A percentile compares a stretch with the other conserved stretches of the same genome.
Conservation (phyloP, 2,888 invertebrate species). For the Caenorhabditis sp. region DNA sequence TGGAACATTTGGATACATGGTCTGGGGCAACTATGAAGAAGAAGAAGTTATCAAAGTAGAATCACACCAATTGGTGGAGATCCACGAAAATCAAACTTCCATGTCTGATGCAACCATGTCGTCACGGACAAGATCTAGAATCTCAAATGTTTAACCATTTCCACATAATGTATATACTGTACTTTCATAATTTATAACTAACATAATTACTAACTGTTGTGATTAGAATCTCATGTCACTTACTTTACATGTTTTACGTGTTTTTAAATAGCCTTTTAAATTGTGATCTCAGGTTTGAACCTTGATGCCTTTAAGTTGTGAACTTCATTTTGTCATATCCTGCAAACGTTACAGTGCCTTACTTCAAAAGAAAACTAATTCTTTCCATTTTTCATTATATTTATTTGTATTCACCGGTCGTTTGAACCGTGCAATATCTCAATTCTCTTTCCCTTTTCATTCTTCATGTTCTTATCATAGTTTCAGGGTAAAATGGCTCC, state of each 20-base stretch:
- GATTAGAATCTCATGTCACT: conserved; percentile 36
- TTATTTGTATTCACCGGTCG: background rate
- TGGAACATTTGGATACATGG: conserved; percentile 73
- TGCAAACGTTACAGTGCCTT: background rate
- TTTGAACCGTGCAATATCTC: background rate
- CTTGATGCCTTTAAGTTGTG: conserved; percentile 46
- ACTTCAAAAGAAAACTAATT: conserved; percentile 5
- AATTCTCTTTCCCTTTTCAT: background rate
- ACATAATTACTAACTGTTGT: conserved; percentile 29
- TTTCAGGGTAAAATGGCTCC: conserved; percentile 62
- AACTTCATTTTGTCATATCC: conserved; percentile 34
- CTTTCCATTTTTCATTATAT: conserved; percentile 12
- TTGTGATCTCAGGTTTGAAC: conserved; percentile 49
- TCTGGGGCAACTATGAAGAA: conserved; percentile 50
- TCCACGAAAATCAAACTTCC: conserved; percentile 23
- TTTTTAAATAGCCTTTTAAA: conserved; percentile 6
- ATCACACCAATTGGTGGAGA: conserved; percentile 61
- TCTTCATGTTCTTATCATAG: background rate
- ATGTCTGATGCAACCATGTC: conserved; percentile 36
- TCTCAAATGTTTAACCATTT: conserved; percentile 51
- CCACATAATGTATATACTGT: conserved; percentile 25
- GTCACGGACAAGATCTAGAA: conserved; percentile 40
- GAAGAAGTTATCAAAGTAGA: conserved; percentile 44
- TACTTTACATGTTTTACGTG: conserved; percentile 41
- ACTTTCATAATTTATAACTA: conserved; percentile 42